Evolutionary conservation across 2,888 invertebrate species (phyloP).

Genomic region (Himalopsyche japonica): DNA sequence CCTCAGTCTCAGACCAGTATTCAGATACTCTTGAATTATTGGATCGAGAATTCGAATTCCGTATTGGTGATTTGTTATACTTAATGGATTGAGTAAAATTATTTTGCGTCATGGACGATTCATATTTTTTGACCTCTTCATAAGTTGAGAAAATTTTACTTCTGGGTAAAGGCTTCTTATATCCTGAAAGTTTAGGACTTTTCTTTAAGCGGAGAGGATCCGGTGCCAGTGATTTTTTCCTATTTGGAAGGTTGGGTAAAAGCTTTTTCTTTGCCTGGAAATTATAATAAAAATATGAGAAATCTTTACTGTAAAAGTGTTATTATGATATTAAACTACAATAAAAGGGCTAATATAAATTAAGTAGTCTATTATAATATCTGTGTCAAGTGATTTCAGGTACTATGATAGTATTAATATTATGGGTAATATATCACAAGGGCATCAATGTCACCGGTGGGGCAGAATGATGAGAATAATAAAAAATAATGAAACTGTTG

Average conservation of each 20-base stretch:
- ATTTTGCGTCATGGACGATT: neutral
- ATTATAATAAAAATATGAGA: neutral
- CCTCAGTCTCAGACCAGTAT: constrained; percentile 8
- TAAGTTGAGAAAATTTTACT: constrained; percentile 5
- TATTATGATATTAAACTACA: no score
- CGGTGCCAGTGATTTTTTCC: constrained; percentile 6
- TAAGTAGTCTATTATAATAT: no score
- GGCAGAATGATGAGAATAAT: no score
- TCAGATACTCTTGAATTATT: constrained; percentile 4
- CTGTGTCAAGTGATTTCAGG: no score
- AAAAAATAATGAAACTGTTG: no score
- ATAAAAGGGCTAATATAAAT: no score
- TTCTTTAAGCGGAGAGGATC: constrained; percentile 3
- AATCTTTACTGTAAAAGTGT: no score
- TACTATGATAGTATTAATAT: no score
- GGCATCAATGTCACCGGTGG: no score
- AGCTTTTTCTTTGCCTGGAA: constrained; percentile 19
- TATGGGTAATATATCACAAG: no score
- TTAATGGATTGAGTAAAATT: neutral
- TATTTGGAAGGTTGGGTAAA: neutral
- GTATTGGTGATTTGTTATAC: constrained; percentile 4
- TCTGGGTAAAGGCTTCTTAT: constrained; percentile 4
- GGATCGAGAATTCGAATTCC: neutral
- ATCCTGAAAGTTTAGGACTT: constrained; percentile 15
- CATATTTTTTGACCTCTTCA: neutral